Evolutionary conservation across 2,888 invertebrate species (phyloP), one percentile per base, ranked within the genome.

Genomic region (Pseudanteris insignis): DNA sequence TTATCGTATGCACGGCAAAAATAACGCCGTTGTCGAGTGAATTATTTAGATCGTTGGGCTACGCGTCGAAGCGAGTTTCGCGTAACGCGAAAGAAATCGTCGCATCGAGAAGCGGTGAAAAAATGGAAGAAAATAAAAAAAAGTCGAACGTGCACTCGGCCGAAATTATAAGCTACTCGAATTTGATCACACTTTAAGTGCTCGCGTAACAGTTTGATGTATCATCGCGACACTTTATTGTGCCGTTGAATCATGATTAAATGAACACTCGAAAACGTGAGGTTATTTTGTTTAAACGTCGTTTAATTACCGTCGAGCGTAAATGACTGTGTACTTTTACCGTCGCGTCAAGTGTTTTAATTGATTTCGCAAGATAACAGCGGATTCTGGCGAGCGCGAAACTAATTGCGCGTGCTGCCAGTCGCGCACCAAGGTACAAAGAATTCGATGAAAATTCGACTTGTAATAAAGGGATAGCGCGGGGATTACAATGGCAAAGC

Each of bases 131-230:
- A n/a, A n/a, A n/a, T n/a, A n/a, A n/a, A n/a, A n/a, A n/a, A 44
- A 40, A 46, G 26, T n/a, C 28, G 11, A 33, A 40, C 38, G 33
- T 46, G 44, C 44, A 15, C 32, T 32, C 8, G 7, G 12, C 12
- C 9, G 26, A 40, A 18, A 38, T 46, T 46, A 38, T 21, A 40
- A 28, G 46, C 43, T 40, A 26, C 33, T 12, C 24, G 37, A 46
- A 33, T 55, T 55, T 38, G 13, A 55, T 33, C 40, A 34, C 34
- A 55, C 14, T 54, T 38, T 54, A 40, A 46, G 11, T 29, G 34
- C 38, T 41, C 47, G 25, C 40, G 36, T 41, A 30, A 26, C 30
- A 36, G 41, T 47, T 41, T 36, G 36, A 48, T 43, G 29, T 40
- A 53, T 53, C 18, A 12, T 24, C 7, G 14, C 41, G 26, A 48